A percentile compares a stretch with the other conserved stretches of the same genome.
Evolutionary conservation across 2,888 invertebrate genomes (phyloP).

Genomic region (Lasius fuliginosus): DNA sequence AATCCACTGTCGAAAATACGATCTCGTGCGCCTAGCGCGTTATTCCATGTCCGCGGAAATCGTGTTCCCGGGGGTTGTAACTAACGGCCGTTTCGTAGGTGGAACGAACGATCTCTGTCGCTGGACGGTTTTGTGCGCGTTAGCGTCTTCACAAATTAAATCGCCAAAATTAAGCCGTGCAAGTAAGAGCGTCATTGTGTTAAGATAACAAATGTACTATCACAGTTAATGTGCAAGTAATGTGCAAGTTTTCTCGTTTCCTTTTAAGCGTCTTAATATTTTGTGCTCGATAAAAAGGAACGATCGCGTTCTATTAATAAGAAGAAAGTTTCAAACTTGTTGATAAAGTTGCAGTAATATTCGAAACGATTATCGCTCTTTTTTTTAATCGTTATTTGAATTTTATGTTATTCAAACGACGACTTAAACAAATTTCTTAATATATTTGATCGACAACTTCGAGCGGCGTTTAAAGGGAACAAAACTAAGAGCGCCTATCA

Average conservation of each 20-base stretch:
- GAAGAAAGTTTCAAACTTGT: background rate
- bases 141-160: slow-evolving; percentile 67
- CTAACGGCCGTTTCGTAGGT: slow-evolving; percentile 50
- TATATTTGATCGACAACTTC: slow-evolving; percentile 18
- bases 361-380: slow-evolving; percentile 6
- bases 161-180: slow-evolving; percentile 36
- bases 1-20: slow-evolving; percentile 77
- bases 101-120: slow-evolving; percentile 59
- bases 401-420: slow-evolving; percentile 14
- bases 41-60: slow-evolving; percentile 74
- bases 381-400: slow-evolving; percentile 11
- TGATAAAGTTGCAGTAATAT: slow-evolving; percentile 18
- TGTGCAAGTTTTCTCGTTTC: background rate
- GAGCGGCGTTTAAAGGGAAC: background rate
- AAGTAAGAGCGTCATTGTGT: slow-evolving; percentile 31
- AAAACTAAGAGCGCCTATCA: background rate
- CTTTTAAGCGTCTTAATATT: background rate
- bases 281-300: slow-evolving; percentile 20
- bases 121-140: slow-evolving; percentile 44
- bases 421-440: slow-evolving; percentile 16
- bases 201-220: background rate
- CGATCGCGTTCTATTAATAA: slow-evolving; percentile 1
- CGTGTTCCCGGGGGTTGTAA: slow-evolving; percentile 63
- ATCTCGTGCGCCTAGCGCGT: slow-evolving; percentile 65
- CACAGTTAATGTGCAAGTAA: background rate